Evolutionary conservation across 2,797 vertebrate species (phyloP), one percentile per base, ranked within the genome.

Genomic region (Liasis olivaceus): DNA sequence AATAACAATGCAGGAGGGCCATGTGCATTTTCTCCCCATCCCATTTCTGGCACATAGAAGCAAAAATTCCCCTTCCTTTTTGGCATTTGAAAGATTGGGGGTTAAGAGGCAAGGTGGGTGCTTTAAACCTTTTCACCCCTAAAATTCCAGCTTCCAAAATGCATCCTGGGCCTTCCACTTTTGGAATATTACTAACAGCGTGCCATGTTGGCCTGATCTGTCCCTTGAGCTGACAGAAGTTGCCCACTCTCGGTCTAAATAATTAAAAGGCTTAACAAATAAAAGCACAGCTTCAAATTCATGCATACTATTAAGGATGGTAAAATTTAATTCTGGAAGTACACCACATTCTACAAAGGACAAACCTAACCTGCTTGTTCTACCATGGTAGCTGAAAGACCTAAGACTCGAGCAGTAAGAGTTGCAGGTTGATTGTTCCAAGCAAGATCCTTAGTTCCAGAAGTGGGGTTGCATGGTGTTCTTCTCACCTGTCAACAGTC

Each of bases 401-500:
- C 69, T n/a, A 22, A 36, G 47, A 81, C 54, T 14, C 22, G 60
- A n/a, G n/a, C 90, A 93, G 28, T 58, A 81, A 94, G 54, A 24
- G 31, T 59, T 63, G 87, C 22, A 91, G 84, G 51, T n/a, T 85
- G 13, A 85, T n/a, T n/a, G 13, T 56, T 85, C 51, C 26, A 56
- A n/a, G 26, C 72, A 81, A 81, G 42, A 42, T 47, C 20, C 36
- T 42, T 3, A 42, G 1, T 42, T 60, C 13, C 58, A 84, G 58
- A 91, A 88, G 9, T 51, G 90, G 93, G 31, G 17, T 47, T 58
- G 42, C 15, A 62, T 72, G 62, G 88, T 87, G n/a, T 89, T 95
- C 86, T 72, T 94, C 86, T 93, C 24, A 60, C 93, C 24, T n/a
- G 58, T 92, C 88, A 92, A 5, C 88, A 86, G 22, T 94, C 9